Percentiles rank a stretch among this genome's conserved stretches.
These are phyloP conservation scores for Carassius gibelio DNA, from an alignment of 2,113 vertebrate species.

Conservation along the genomic window DNA sequence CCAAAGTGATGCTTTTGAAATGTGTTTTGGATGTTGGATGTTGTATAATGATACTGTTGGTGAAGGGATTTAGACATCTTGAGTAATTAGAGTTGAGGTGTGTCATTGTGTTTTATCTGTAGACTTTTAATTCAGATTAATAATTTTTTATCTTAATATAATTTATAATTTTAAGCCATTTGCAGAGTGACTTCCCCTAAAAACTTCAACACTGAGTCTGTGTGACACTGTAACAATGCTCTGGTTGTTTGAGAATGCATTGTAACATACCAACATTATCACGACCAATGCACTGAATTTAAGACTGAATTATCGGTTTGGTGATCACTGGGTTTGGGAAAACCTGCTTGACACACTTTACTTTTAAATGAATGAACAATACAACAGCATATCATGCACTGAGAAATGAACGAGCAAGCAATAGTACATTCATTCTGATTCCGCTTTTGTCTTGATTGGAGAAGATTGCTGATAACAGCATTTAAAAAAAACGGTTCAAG, in stretches of 20 bases:
- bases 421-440: background rate
- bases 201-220: background rate
- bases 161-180: background rate
- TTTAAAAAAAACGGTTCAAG: background rate
- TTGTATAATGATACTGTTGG: background rate
- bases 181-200: background rate
- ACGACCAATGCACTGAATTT: background rate
- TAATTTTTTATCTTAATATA: background rate
- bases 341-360: background rate
- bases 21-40: background rate
- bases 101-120: background rate
- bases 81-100: background rate
- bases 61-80: background rate
- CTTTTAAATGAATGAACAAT: background rate
- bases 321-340: background rate
- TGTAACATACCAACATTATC: background rate
- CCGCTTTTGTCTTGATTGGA: background rate
- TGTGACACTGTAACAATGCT: background rate
- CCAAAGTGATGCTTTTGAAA: background rate
- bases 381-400: background rate
- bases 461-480: background rate
- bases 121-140: background rate
- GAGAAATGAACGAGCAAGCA: background rate
- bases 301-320: background rate
- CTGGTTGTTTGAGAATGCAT: background rate